Base-by-base conservation (phyloP, 2,888 invertebrate species). In the Mythimna impura region DNA sequence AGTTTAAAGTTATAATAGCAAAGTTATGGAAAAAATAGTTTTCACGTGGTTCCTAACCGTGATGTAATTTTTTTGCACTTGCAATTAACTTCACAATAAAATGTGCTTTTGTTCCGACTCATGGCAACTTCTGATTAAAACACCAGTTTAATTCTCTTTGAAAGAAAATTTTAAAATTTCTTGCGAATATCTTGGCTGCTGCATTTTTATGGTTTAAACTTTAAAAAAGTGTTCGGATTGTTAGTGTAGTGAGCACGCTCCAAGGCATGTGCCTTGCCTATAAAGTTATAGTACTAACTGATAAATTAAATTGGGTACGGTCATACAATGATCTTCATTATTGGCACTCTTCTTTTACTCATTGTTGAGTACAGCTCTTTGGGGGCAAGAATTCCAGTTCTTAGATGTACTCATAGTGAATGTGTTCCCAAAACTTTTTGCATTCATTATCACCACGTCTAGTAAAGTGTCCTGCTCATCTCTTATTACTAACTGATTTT, bases 21-120 rank as follows among this genome's bases (percentile, higher is more conserved):
- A 64, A 69, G 58, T 72, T 61, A 17, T 36, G 10, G 40, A 22
- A 66, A 34, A 65, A 22, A 5, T 50, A 22, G 61, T 61, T 61
- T 68, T 20, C 69, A 70, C 82, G 78, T 78, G 66, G 6, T 40
- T 30, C 8, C 20, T 17, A 36, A 66, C 36, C 34, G 54, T 58
- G 69, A 25, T 50, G 34, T 34, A 34, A n/a, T 17, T 47, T 66
- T 68, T 76, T 62, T 65, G 67, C 71, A 52, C 30, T 69, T 7
- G 63, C 66, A 80, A 80, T 77, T 77, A 80, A 22, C 34, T 69
- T 34, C 36, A 66, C 34, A 73, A 78, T 78, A 34, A 65, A 78
- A 60, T 66, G 25, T 14, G 43, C 25, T 14, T 68, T 72, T 63
- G 47, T 80, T 66, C n/a, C 22, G 9, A 25, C 22, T 50, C 22